These are phyloP conservation scores for Drosophila watanabei DNA, from an alignment of 1,140 invertebrate genomes.

Conservation along the genomic window DNA sequence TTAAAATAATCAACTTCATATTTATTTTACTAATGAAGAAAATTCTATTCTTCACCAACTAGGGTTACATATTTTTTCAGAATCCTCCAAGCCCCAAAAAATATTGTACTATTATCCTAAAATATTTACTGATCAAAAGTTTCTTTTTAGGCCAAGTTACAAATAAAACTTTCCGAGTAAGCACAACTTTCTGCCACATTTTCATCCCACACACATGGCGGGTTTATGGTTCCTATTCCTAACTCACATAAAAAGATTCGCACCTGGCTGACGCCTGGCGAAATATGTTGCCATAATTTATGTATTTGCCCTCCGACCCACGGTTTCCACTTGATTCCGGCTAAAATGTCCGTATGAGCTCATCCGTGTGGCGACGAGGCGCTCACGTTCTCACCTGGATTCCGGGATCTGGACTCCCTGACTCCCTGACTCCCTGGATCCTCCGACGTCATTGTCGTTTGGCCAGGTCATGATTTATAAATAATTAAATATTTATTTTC, in stretches of 20 bases:
- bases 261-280: constrained; percentile 7
- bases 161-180: neutral
- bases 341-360: constrained; percentile 31
- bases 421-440: neutral
- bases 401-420: constrained; percentile 1
- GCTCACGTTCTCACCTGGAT: constrained; percentile 31
- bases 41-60: neutral
- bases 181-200: neutral
- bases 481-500: constrained; percentile 84
- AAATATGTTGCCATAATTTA: constrained; percentile 53
- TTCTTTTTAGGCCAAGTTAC: neutral
- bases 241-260: neutral
- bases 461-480: constrained; percentile 77
- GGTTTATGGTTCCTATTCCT: neutral
- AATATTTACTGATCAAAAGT: constrained; percentile 9
- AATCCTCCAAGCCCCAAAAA: neutral
- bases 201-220: constrained; percentile 3
- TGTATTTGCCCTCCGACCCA: constrained; percentile 33
- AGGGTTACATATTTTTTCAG: neutral
- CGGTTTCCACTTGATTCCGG: constrained; percentile 13
- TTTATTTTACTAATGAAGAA: neutral
- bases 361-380: constrained; percentile 13
- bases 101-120: neutral
- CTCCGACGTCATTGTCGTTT: constrained; percentile 30
- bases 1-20: no score